These are phyloP conservation scores for Zaprionus camerounensis DNA, from an alignment of 1,140 invertebrate genomes.

Conservation along the genomic window DNA sequence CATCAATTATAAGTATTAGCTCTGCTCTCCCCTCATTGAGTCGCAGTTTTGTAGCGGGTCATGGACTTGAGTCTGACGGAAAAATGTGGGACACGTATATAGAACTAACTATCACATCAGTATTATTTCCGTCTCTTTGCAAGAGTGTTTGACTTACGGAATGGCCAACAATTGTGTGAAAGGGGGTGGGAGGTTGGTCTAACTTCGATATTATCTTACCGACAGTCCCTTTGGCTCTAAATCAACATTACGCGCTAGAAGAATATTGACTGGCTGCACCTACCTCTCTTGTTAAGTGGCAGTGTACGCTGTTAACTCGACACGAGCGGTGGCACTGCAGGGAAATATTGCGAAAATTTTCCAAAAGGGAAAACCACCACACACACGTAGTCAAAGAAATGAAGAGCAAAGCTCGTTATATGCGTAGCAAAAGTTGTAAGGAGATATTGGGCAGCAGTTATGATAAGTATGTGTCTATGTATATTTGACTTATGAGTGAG, in stretches of 20 bases:
- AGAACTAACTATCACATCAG: constrained; percentile 17
- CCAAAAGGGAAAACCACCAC: constrained; percentile 2
- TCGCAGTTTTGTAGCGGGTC: constrained; percentile 5
- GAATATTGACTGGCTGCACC: constrained; percentile 50
- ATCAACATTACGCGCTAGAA: constrained; percentile 45
- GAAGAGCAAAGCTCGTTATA: constrained; percentile 76
- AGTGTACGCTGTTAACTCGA: constrained; percentile 49
- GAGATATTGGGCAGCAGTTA: constrained; percentile 63
- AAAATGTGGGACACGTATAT: constrained; percentile 42
- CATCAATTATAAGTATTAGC: constrained; percentile 65
- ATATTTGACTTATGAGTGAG: neutral
- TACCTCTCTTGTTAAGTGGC: constrained; percentile 37
- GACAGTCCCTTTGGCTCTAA: constrained; percentile 43
- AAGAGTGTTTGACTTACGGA: constrained; percentile 22
- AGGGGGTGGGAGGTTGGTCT: neutral
- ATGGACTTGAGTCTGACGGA: constrained; percentile 22
- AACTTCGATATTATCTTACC: constrained; percentile 42
- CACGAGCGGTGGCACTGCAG: constrained; percentile 25
- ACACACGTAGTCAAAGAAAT: constrained; percentile 32
- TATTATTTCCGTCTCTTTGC: constrained; percentile 31
- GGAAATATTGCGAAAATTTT: constrained; percentile 16
- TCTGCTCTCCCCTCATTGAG: constrained; percentile 13
- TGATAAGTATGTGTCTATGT: constrained; percentile 61
- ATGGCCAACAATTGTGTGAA: neutral
- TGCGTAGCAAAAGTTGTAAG: constrained; percentile 79